phyloP scores from a whole-genome alignment of 2,888 invertebrate species.

The Chloromyia formosa region DNA sequence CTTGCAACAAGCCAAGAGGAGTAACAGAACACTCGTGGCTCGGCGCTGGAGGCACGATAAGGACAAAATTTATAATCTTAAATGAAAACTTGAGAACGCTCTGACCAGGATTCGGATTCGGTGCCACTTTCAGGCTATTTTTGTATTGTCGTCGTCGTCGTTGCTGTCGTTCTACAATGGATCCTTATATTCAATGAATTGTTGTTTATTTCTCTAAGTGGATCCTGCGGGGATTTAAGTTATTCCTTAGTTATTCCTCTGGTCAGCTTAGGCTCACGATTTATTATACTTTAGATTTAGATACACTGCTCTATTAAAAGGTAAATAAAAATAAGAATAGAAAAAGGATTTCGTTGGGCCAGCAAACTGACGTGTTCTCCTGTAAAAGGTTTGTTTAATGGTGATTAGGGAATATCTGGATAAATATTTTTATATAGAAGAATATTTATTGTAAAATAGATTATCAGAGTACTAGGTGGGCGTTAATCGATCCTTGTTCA shows the following conservation, averaged over 20 bases:
- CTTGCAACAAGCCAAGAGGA: too few species aligned
- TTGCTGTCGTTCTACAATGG: too few species aligned
- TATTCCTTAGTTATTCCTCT: slow-evolving; percentile 15
- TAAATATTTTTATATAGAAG: neutral
- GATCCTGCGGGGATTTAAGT: slow-evolving; percentile 29
- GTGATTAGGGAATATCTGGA: neutral
- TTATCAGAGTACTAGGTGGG: too few species aligned
- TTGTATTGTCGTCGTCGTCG: slow-evolving; percentile 15
- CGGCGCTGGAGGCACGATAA: too few species aligned
- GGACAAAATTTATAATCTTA: slow-evolving; percentile 30
- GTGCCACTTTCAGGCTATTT: neutral
- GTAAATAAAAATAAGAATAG: neutral
- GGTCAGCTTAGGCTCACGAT: slow-evolving; percentile 9
- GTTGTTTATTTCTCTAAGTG: slow-evolving; percentile 41
- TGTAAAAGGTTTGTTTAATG: neutral
- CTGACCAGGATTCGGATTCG: slow-evolving; percentile 7
- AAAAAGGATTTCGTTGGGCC: neutral
- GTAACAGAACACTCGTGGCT: too few species aligned
- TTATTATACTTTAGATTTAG: slow-evolving; percentile 17
- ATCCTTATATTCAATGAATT: slow-evolving; percentile 33
- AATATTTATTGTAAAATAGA: too few species aligned
- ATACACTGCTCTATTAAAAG: neutral
- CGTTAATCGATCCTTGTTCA: too few species aligned
- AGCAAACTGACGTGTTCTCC: neutral
- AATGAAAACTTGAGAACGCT: slow-evolving; percentile 5